Conservation (phyloP, 2,888 invertebrate species). For the Calameuta filiformis region DNA sequence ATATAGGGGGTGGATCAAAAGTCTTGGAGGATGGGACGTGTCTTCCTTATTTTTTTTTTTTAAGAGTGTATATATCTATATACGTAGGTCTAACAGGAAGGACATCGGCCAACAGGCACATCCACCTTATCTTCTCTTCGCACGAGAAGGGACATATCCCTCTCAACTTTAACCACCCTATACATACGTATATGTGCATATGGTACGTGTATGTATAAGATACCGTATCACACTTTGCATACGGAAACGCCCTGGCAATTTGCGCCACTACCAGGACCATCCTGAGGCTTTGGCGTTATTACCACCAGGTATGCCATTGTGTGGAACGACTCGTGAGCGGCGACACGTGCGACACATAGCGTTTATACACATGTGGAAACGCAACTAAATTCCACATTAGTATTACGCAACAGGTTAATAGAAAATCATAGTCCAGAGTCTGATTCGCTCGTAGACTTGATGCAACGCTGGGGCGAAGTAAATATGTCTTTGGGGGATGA, state of each 20-base stretch:
- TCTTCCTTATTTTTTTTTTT: no score
- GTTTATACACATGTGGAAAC: neutral
- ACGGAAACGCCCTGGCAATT: conserved; percentile 3
- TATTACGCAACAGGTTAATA: neutral
- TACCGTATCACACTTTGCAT: conserved; percentile 4
- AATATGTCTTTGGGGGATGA: accelerated
- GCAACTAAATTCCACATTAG: neutral
- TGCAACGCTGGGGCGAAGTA: neutral
- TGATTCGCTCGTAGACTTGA: neutral
- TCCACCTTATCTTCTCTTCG: neutral
- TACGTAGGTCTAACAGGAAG: neutral
- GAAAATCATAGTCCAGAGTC: neutral
- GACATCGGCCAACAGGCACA: neutral
- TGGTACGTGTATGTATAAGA: neutral
- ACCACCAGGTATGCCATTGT: neutral
- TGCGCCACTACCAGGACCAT: neutral
- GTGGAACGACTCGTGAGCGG: neutral
- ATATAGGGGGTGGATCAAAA: neutral
- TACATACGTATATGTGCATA: neutral
- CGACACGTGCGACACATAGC: neutral
- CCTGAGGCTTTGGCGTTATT: neutral
- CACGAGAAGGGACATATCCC: neutral
- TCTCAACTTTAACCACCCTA: neutral
- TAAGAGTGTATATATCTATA: no score
- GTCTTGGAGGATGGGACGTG: neutral